Evolutionary conservation across 2,888 invertebrate genomes (phyloP), one percentile per base, ranked within the genome.

Genomic region (Tinea pellionella): DNA sequence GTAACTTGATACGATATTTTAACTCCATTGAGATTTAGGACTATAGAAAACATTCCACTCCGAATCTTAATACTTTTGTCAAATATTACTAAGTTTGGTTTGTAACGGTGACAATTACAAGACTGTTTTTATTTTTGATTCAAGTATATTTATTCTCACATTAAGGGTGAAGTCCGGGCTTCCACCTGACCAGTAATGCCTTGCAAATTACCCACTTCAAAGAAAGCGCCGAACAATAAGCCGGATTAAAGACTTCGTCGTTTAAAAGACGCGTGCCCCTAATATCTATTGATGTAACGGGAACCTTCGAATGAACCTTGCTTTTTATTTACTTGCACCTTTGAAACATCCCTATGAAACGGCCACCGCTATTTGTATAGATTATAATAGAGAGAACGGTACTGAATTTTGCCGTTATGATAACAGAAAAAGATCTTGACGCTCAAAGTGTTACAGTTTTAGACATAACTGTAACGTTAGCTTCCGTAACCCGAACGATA

Each of bases 231-330:
- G 82, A 82, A 80, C 82, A 80, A 78, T 78, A 63, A 68, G 71
- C 71, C 73, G 72, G 72, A 75, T 72, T 69, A 70, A 63, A 63
- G 66, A 68, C 63, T 68, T 68, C 6, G 47, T 24, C 24, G 55
- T 19, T 30, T 16, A 37, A 72, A 72, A 77, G 77, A 75, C 86
- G 83, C 86, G 86, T 87, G 86, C 81, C 79, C 72, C 69, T 84
- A 84, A 85, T 85, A 83, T 78, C 83, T 78, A 83, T 84, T 85
- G 81, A 84, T 79, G 78, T 84, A 86, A 86, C 86, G 85, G 86
- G 68, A 72, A 70, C 68, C 71, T 73, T 68, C 74, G 72, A 75
- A 75, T 69, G 78, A 76, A 80, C 84, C 85, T 83, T 86, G 65
- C 63, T 66, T 78, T 82, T 82, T 83, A 81, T 78, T 73, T 65